phyloP scores from a whole-genome alignment of 2,888 invertebrate species.

The Microplitis deprimator region DNA sequence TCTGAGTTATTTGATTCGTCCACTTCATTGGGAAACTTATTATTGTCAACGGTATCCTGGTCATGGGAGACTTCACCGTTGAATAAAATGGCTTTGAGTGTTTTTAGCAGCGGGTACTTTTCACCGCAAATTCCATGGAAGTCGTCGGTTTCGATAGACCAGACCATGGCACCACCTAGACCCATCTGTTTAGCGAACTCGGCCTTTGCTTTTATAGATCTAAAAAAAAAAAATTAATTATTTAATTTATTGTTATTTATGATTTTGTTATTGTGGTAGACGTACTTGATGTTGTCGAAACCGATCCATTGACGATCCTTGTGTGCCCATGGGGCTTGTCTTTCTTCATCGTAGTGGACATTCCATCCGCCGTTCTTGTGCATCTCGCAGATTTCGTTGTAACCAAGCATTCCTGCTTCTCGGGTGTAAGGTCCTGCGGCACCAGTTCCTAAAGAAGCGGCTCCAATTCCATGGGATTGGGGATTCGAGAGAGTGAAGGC shows the following conservation, averaged over 20 bases:
- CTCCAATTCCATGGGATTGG: slow-evolving; percentile 72
- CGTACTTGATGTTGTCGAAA: slow-evolving; percentile 59
- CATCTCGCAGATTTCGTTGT: slow-evolving; percentile 76
- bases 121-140: slow-evolving; percentile 77
- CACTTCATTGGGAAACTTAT: not conserved
- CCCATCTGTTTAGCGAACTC: slow-evolving; percentile 59
- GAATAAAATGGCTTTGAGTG: slow-evolving; percentile 71
- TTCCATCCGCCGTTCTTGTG: slow-evolving; percentile 60
- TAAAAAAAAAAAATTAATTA: slow-evolving; percentile 56
- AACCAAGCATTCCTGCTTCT: slow-evolving; percentile 78
- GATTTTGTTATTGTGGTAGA: no score
- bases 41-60: not conserved
- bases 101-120: slow-evolving; percentile 76
- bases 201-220: slow-evolving; percentile 69
- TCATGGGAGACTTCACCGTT: not conserved
- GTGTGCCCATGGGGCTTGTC: slow-evolving; percentile 71
- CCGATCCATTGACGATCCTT: slow-evolving; percentile 60
- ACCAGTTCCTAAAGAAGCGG: slow-evolving; percentile 76
- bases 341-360: slow-evolving; percentile 66
- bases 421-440: slow-evolving; percentile 78
- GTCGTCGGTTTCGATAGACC: slow-evolving; percentile 88
- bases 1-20: not conserved
- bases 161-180: slow-evolving; percentile 81
- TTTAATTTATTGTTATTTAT: not conserved
- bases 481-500: slow-evolving; percentile 76